Percentiles rank a stretch among this genome's conserved stretches.
These are phyloP conservation scores for Orthonychiurus folsomi DNA, from an alignment of 2,888 invertebrate genomes.

Conservation along the genomic window DNA sequence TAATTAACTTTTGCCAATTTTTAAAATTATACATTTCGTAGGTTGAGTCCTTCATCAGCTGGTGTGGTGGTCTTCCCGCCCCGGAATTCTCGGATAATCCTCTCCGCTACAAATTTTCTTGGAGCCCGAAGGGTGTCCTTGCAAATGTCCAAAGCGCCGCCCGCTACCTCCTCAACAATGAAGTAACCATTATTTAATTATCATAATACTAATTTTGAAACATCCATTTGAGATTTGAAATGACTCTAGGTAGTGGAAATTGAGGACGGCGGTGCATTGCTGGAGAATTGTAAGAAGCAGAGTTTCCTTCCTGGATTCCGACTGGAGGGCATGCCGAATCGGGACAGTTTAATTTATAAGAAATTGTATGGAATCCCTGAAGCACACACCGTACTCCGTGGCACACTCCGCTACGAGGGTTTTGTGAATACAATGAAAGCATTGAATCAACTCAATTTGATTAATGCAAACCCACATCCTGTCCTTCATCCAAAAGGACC, in stretches of 20 bases:
- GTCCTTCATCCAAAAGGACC: slow-evolving; percentile 91
- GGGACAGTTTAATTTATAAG: slow-evolving; percentile 85
- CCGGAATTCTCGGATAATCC: slow-evolving; percentile 56
- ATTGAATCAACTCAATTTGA: slow-evolving; percentile 75
- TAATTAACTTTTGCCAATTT: slow-evolving; percentile 7
- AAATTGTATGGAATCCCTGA: slow-evolving; percentile 78
- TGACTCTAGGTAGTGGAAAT: slow-evolving; percentile 89
- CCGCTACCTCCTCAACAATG: slow-evolving; percentile 50
- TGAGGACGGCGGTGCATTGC: slow-evolving; percentile 66
- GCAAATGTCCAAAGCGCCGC: slow-evolving; percentile 83
- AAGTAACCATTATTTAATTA: background rate
- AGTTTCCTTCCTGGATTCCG: slow-evolving; percentile 94
- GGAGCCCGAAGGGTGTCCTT: slow-evolving; percentile 91
- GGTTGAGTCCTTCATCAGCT: slow-evolving; percentile 90
- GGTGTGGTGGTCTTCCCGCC: slow-evolving; percentile 93
- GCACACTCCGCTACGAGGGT: slow-evolving; percentile 86
- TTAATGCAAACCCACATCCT: slow-evolving; percentile 76
- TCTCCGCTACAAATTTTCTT: slow-evolving; percentile 81
- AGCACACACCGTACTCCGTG: slow-evolving; percentile 80
- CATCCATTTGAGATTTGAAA: slow-evolving; percentile 46
- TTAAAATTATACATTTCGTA: too few relatives aligned
- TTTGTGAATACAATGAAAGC: slow-evolving; percentile 81
- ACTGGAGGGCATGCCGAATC: slow-evolving; percentile 91
- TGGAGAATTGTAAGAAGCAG: slow-evolving; percentile 66
- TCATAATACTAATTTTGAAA: background rate